A percentile compares a stretch with the other conserved stretches of the same genome.
These are phyloP conservation scores for Dendrolimus houi DNA, from an alignment of 2,888 invertebrate genomes.

Conservation along the genomic window DNA sequence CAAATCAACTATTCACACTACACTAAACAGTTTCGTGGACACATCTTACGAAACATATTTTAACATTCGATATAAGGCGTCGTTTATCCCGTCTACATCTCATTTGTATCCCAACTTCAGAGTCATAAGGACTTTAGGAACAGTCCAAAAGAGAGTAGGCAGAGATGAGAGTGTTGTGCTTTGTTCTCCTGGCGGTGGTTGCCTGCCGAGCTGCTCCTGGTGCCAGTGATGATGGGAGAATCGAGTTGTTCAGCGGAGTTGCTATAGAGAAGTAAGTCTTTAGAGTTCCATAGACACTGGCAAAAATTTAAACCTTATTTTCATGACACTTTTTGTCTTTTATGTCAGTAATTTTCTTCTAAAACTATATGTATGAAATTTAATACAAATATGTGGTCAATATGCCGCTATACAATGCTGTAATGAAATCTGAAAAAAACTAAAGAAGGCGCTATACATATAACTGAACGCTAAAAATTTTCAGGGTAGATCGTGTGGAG, in stretches of 20 bases:
- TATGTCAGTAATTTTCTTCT: too few relatives aligned
- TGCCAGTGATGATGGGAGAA: slow-evolving; percentile 38
- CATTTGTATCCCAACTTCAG: slow-evolving; percentile 49
- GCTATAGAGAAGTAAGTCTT: slow-evolving; percentile 59
- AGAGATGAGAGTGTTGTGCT: slow-evolving; percentile 53
- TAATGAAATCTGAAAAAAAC: too few relatives aligned
- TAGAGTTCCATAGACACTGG: too few relatives aligned
- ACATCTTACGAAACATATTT: slow-evolving; percentile 13
- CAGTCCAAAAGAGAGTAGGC: background rate
- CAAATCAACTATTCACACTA: slow-evolving; percentile 24
- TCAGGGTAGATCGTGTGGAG: too few relatives aligned
- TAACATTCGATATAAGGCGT: slow-evolving; percentile 38
- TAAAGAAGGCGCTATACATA: too few relatives aligned
- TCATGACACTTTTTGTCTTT: too few relatives aligned
- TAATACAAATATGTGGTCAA: too few relatives aligned
- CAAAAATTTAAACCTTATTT: too few relatives aligned
- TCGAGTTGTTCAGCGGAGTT: slow-evolving; percentile 62
- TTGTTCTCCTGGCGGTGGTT: slow-evolving; percentile 40
- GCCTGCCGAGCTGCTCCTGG: slow-evolving; percentile 57
- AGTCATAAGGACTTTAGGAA: slow-evolving; percentile 3
- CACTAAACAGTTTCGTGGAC: slow-evolving; percentile 14
- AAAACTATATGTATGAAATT: too few relatives aligned
- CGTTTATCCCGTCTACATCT: slow-evolving; percentile 32
- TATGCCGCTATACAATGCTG: too few relatives aligned
- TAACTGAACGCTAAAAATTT: too few relatives aligned